Evolutionary conservation across 2,888 invertebrate genomes (phyloP), one percentile per base, ranked within the genome.

Genomic region (Thumatha senex): DNA sequence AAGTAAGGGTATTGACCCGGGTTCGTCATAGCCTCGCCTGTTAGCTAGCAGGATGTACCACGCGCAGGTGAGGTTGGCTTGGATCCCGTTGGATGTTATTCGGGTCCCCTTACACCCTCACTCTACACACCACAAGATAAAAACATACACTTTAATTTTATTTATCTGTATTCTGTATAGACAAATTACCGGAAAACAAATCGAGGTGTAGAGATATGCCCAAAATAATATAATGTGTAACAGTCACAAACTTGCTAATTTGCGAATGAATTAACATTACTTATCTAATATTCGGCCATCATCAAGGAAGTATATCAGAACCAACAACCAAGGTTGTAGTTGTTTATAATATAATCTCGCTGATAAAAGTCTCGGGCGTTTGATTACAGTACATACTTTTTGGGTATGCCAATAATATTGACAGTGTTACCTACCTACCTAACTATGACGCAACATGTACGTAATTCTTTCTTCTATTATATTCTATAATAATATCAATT

Each of bases 251-350:
- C 8, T 14, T 14, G 3, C 13, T 36, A 36, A 36, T 36, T 36
- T 36, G 8, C 14, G 10, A 36, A 14, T 14, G 9, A 36, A 14
- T 36, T 1, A 14, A 36, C 14, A 24, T 24, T 24, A 24, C 15
- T 36, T 36, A 36, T 36, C 15, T 14, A 36, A 36, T 36, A 36
- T 36, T 36, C 29, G 7, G 14, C 44, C 5, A 7, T 44, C 11
- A 29, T 44, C n/a, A 43, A 9, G 45, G 40, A 40, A 40, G 40
- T 14, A 14, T 54, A 44, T 48, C 53, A 45, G 55, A 56, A 55
- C 48, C 54, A 24, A 24, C 51, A 46, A 44, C 18, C 58, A 55
- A 57, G 61, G 53, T 49, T 61, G 50, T 55, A 48, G 41, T 42
- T 54, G 45, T 50, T 47, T 48, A 41, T 53, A 41, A 48, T 45